A percentile compares a stretch with the other conserved stretches of the same genome.
Conservation (phyloP, 2,888 invertebrate species). For the Pomacea canaliculata region DNA sequence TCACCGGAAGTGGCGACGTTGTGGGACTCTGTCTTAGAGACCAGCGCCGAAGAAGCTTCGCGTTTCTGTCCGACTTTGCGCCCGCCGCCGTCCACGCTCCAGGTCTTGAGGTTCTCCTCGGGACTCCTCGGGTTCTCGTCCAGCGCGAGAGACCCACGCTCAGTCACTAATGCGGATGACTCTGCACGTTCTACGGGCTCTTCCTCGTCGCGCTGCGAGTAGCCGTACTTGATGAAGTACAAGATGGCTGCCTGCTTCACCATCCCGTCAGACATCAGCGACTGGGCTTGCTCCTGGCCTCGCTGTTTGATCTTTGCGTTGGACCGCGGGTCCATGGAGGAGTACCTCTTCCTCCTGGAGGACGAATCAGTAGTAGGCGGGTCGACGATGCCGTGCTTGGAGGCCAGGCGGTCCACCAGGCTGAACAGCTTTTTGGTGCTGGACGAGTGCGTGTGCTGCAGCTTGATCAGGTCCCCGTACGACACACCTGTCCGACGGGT, state of each 20-base stretch:
- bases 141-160: background rate
- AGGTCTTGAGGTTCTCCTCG: background rate
- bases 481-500: conserved; percentile 34
- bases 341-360: background rate
- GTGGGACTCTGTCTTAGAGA: background rate
- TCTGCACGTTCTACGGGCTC: background rate
- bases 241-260: conserved; percentile 20
- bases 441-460: conserved; percentile 47
- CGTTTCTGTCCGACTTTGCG: too few species aligned
- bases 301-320: conserved; percentile 15
- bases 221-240: conserved; percentile 27
- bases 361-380: conserved; percentile 5
- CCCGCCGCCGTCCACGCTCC: background rate
- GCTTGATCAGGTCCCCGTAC: conserved; percentile 50
- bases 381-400: conserved; percentile 48
- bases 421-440: conserved; percentile 48
- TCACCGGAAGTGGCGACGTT: background rate
- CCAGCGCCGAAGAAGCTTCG: background rate
- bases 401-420: conserved; percentile 48
- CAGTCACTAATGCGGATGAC: background rate
- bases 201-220: background rate
- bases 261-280: conserved; percentile 6
- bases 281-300: background rate
- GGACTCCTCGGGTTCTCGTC: background rate
- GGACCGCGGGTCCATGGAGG: conserved; percentile 19